Base-by-base conservation (phyloP, 2,888 invertebrate species). In the Thelaira solivaga region DNA sequence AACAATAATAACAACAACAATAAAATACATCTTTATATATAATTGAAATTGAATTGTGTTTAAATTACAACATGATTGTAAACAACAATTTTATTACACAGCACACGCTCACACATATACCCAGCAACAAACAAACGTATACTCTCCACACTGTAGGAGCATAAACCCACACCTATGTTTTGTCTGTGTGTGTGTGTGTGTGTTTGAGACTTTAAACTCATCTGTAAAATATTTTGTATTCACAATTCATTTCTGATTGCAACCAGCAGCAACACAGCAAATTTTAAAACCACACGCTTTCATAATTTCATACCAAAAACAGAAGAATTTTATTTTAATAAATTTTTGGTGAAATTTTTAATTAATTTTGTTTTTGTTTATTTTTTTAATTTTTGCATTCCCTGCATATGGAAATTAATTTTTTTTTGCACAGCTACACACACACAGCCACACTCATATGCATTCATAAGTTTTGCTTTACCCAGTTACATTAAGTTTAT, bases 1-100 rank as follows among this genome's bases (percentile, higher is more conserved):
- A 61, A 4, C 57, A 57, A 57, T 59, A 68, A 61, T 18, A 39
- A 55, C 22, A 61, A 4, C 57, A 57, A 57, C 65, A 68, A 61
- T 18, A 39, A 65, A 3, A 26, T 57, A 62, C n/a, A n/a, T n/a
- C n/a, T n/a, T n/a, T 59, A 43, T 45, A 51, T 51, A 47, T 55
- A 72, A 77, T 68, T 62, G 57, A 73, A 77, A 77, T 78, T 74
- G 73, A 78, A 78, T 78, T 78, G 64, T 73, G 69, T 51, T 69
- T 64, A 69, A 73, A 78, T 69, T 69, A 68, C 64, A 77, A 77
- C 77, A 64, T 36, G 73, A 53, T 64, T 78, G 77, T 73, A 47
- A 78, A 74, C 57, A 68, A 45, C 24, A 61, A n/a, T 61, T 61
- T 73, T 49, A 16, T 41, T 45, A 34, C 36, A 61, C 49, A 39